These are phyloP conservation scores for Lepidotrigona ventralis DNA, from an alignment of 1,140 invertebrate genomes.

Conservation along the genomic window DNA sequence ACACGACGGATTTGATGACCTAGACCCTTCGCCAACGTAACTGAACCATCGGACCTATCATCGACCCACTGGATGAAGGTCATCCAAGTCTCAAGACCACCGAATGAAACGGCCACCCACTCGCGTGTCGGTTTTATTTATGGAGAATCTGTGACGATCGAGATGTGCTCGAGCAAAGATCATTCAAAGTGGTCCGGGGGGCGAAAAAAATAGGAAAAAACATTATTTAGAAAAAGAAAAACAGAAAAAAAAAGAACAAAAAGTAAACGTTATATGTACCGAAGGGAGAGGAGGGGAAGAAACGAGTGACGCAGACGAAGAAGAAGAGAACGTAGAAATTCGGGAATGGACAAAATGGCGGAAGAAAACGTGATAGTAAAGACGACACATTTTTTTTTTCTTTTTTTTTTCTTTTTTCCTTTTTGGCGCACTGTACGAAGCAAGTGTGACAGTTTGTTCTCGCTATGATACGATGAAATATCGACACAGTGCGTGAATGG, in stretches of 20 bases:
- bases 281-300: slow-evolving; percentile 3
- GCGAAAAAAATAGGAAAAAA: slow-evolving; percentile 13
- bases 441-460: slow-evolving; percentile 50
- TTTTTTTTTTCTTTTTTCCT: background rate
- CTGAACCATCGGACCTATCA: slow-evolving; percentile 48
- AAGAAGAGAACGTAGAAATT: slow-evolving; percentile 20
- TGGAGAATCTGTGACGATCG: slow-evolving; percentile 9
- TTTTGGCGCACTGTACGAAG: slow-evolving; percentile 38
- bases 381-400: slow-evolving; percentile 29
- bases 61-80: slow-evolving; percentile 52
- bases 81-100: slow-evolving; percentile 51
- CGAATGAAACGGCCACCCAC: slow-evolving; percentile 26
- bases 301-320: background rate
- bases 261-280: background rate
- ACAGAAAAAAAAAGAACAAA: slow-evolving; percentile 2
- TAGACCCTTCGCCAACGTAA: slow-evolving; percentile 61
- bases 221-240: background rate
- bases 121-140: slow-evolving; percentile 28
- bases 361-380: slow-evolving; percentile 61
- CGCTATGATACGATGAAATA: slow-evolving; percentile 11
- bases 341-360: slow-evolving; percentile 7
- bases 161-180: background rate
- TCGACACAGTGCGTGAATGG: slow-evolving; percentile 37
- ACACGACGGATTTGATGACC: slow-evolving; percentile 77
- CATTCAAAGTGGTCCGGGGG: slow-evolving; percentile 27